These are phyloP conservation scores for Falco columbarius DNA, from an alignment of 2,797 vertebrate genomes.

Conservation along the genomic window DNA sequence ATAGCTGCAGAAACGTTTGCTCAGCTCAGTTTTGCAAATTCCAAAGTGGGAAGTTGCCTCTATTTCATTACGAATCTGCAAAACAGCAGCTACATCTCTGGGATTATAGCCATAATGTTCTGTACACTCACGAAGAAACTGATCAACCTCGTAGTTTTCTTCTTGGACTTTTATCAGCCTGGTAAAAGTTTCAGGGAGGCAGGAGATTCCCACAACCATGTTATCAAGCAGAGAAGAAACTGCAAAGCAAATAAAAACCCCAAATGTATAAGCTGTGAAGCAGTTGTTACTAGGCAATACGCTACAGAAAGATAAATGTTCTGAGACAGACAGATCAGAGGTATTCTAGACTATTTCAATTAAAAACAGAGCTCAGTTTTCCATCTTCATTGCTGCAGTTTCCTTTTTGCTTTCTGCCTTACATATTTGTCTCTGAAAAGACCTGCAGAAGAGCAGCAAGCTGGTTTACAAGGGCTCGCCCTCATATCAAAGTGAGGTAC, in stretches of 20 bases:
- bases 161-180: constrained; percentile 65
- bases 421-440: not conserved
- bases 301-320: not conserved
- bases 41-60: constrained; percentile 79
- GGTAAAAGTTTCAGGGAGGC: constrained; percentile 79
- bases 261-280: not conserved
- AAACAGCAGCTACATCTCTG: constrained; percentile 72
- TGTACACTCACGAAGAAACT: constrained; percentile 61
- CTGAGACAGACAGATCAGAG: not conserved
- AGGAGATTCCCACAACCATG: constrained; percentile 59
- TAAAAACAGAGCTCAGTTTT: not conserved
- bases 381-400: not conserved
- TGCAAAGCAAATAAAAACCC: not conserved
- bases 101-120: constrained; percentile 72
- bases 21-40: constrained; percentile 76
- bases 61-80: constrained; percentile 78
- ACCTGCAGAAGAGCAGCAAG: not conserved
- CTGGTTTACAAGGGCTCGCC: not conserved
- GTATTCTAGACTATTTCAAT: not conserved
- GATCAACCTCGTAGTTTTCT: not conserved
- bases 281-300: not conserved
- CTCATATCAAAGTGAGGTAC: not conserved
- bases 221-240: constrained; percentile 60
- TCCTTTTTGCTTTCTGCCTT: not conserved
- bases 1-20: constrained; percentile 69